Conservation (phyloP, 2,888 invertebrate species). For the Rhogogaster chlorosoma region DNA sequence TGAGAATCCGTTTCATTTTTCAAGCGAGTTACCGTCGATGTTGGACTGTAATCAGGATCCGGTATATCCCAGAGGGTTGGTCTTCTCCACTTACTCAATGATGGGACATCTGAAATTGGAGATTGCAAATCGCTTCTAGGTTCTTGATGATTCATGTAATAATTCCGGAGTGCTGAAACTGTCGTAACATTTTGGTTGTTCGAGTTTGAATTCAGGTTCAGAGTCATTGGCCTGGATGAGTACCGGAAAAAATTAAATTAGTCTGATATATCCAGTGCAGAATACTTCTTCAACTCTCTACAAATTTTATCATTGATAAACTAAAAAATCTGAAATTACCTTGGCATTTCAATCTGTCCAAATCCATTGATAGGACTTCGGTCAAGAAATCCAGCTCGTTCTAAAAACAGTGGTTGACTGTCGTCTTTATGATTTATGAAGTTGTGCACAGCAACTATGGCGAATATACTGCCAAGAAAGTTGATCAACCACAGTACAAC, state of each 20-base stretch:
- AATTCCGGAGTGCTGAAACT: conserved; percentile 21
- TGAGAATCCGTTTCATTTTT: conserved; percentile 47
- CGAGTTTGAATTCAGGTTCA: conserved; percentile 1
- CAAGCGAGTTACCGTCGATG: conserved; percentile 46
- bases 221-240: neutral
- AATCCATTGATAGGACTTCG: conserved; percentile 47
- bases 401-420: conserved; percentile 38
- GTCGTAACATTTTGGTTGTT: conserved; percentile 2
- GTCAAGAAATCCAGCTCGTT: conserved; percentile 49
- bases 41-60: conserved; percentile 48
- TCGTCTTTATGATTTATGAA: conserved; percentile 45
- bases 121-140: conserved; percentile 34
- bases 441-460: conserved; percentile 15
- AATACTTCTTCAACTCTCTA: neutral
- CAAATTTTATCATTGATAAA: neutral
- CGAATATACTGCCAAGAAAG: conserved; percentile 29
- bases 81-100: neutral
- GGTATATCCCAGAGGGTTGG: conserved; percentile 28
- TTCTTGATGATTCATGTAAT: conserved; percentile 24
- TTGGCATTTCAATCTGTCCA: conserved; percentile 24
- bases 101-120: conserved; percentile 1
- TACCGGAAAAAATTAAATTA: neutral
- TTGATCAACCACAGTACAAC: conserved; percentile 42
- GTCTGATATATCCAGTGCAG: neutral
- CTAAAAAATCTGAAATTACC: neutral